Evolutionary conservation across 2,113 vertebrate genomes (phyloP), one percentile per base, ranked within the genome.

Genomic region (Himantopus leucocephalus): DNA sequence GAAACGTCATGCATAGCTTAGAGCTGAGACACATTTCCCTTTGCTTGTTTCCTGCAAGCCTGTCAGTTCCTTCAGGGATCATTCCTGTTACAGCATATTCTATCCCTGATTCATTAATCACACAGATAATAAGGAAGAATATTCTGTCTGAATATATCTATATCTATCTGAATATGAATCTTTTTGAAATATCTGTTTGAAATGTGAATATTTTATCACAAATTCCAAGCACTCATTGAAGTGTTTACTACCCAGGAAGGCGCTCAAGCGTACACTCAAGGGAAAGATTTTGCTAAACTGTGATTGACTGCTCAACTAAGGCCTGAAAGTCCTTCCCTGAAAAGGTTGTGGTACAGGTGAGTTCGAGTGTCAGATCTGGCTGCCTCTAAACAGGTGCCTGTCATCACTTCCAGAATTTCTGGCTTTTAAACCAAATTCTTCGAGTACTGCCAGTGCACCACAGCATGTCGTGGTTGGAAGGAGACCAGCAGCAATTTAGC

Each of bases 1-100:
- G 48, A 92, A 95, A 78, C 29, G 1, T 96, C 64, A 94, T 53
- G 80, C 96, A 95, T 96, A 96, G 32, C 92, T 96, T 91, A 92
- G 63, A 62, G 70, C 47, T 95, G 91, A 96, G 86, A 75, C 83
- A 62, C 23, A 47, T 94, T 96, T 97, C 94, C 92, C 83, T 82
- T 78, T 78, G 14, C 83, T 72, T 35, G 73, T 89, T 97, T 96
- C 92, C 91, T 94, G 68, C 39, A 94, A 92, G 70, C 70, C 20
- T 81, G 22, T 78, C 16, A 18, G 64, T 72, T 94, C 56, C 83
- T 97, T 95, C 68, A 75, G 45, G 66, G 29, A 64, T 89, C 47
- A 11, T 92, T 94, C 39, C n/a, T 43, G 20, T 66, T 77, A 62
- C 41, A 85, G 45, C 9, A 10, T 84, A 82, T 78, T 92, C 53